Conservation (phyloP, 2,888 invertebrate genomes). For the Scaptomyza cyrtandrae region DNA sequence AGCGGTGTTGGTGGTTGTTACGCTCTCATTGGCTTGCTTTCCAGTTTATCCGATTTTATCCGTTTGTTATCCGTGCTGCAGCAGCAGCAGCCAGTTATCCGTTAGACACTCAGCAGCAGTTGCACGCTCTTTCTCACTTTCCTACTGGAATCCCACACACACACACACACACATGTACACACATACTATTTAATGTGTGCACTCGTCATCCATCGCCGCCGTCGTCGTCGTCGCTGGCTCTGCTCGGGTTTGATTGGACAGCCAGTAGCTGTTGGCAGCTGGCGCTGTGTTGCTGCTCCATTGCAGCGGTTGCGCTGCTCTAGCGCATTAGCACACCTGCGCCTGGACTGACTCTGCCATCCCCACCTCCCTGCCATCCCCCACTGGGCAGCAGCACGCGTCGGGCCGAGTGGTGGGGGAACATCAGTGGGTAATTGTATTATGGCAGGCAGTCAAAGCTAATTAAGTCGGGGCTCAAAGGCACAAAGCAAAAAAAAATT, state of each 20-base stretch:
- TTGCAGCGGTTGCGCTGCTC: constrained; percentile 47
- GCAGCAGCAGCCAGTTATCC: constrained; percentile 1
- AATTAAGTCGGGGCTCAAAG: constrained; percentile 67
- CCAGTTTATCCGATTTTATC: constrained; percentile 71
- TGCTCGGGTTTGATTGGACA: constrained; percentile 53
- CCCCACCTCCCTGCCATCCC: neutral
- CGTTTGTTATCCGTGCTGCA: constrained; percentile 38
- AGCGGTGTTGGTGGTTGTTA: constrained; percentile 38
- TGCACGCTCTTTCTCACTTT: constrained; percentile 36
- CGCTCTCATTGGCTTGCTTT: constrained; percentile 64
- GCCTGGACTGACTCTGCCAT: constrained; percentile 4
- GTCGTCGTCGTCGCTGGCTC: constrained; percentile 27
- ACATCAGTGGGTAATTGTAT: constrained; percentile 50
- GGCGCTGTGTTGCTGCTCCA: constrained; percentile 24
- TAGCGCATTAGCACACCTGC: constrained; percentile 68
- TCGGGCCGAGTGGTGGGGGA: constrained; percentile 6
- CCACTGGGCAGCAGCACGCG: constrained; percentile 47
- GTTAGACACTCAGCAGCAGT: constrained; percentile 9
- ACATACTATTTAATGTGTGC: constrained; percentile 4
- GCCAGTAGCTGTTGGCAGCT: constrained; percentile 35
- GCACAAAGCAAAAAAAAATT: constrained; percentile 37
- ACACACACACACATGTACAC: constrained; percentile 1
- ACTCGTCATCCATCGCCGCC: constrained; percentile 18
- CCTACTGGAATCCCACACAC: constrained; percentile 30
- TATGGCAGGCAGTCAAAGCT: constrained; percentile 66